These are phyloP conservation scores for Phlogophora meticulosa DNA, from an alignment of 2,888 invertebrate species.

Conservation along the genomic window DNA sequence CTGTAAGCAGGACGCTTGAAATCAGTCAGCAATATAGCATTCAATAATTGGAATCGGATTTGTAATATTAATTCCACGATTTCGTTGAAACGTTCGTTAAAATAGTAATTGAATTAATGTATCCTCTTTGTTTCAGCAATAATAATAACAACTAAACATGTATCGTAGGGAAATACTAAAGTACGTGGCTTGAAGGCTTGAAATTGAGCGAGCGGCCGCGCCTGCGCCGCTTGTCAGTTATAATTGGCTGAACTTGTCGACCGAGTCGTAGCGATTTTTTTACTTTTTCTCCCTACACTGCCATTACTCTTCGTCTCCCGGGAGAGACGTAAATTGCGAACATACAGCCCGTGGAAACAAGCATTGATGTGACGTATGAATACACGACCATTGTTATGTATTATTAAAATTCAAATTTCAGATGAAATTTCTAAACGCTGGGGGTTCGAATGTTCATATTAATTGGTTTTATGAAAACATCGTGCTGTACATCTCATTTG, in stretches of 20 bases:
- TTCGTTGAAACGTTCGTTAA: conserved; percentile 58
- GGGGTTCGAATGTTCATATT: conserved; percentile 51
- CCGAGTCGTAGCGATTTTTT: conserved; percentile 84
- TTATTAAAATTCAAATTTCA: conserved; percentile 87
- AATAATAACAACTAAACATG: conserved; percentile 51
- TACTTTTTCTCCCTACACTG: conserved; percentile 83
- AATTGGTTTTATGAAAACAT: conserved; percentile 60
- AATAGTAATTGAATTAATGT: conserved; percentile 60
- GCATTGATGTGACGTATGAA: conserved; percentile 89
- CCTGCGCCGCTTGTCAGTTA: conserved; percentile 89
- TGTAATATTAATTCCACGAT: conserved; percentile 21
- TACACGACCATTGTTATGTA: conserved; percentile 83
- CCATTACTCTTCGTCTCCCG: conserved; percentile 90
- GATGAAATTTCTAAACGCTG: conserved; percentile 75
- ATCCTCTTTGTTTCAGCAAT: conserved; percentile 47
- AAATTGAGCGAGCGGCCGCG: conserved; percentile 85
- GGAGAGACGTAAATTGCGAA: conserved; percentile 89
- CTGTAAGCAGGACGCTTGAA: conserved; percentile 19
- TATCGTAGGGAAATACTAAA: conserved; percentile 67
- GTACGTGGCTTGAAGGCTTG: conserved; percentile 78
- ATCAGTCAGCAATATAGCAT: conserved; percentile 28
- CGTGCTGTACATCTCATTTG: conserved; percentile 58
- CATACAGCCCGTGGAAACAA: conserved; percentile 85
- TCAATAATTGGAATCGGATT: conserved; percentile 27
- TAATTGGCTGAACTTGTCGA: conserved; percentile 91